Evolutionary conservation across 2,797 vertebrate genomes (phyloP).

Genomic region (Hydrocynus forskahlii): DNA sequence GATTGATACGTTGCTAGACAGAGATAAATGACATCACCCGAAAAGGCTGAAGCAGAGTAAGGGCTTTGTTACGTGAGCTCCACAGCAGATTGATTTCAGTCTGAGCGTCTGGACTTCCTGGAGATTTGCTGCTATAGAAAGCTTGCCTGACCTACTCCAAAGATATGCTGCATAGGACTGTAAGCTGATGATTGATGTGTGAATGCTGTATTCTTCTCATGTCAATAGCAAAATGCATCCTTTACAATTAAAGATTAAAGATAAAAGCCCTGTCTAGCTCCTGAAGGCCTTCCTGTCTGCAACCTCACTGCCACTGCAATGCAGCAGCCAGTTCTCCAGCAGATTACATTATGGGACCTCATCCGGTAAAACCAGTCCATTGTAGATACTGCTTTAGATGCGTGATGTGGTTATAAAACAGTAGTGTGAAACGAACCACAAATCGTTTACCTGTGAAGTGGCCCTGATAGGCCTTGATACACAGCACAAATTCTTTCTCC

Average conservation of each 20-base stretch:
- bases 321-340: neutral
- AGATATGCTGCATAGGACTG: neutral
- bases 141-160: no score
- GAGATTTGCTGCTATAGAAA: neutral
- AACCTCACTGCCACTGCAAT: slow-evolving; percentile 9
- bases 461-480: neutral
- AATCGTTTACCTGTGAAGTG: neutral
- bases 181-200: slow-evolving; percentile 1
- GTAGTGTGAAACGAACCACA: neutral
- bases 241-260: slow-evolving; percentile 4
- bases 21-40: slow-evolving; percentile 10
- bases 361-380: neutral
- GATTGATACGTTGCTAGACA: neutral
- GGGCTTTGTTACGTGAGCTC: neutral
- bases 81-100: slow-evolving; percentile 1
- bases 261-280: neutral
- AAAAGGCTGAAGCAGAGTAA: neutral
- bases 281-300: neutral
- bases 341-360: neutral
- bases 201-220: neutral
- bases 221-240: neutral
- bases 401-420: neutral
- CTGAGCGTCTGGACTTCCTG: neutral
- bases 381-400: neutral
- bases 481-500: no score